Percentiles rank a stretch among this genome's conserved stretches.
These are phyloP conservation scores for Chloebia gouldiae DNA, from an alignment of 2,113 vertebrate species.

Conservation along the genomic window DNA sequence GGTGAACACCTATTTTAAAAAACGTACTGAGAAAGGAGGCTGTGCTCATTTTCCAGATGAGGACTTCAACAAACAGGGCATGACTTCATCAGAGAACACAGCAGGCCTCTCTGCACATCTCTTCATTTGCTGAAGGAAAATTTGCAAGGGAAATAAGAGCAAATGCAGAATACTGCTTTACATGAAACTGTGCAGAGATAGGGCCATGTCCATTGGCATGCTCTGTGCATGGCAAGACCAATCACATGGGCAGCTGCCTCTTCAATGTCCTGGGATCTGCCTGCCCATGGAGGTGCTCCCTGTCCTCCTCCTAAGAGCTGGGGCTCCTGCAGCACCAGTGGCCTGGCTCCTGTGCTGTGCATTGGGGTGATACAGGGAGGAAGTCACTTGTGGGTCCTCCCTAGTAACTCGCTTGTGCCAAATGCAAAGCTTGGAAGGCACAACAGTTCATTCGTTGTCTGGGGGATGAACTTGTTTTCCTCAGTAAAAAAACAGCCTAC, in stretches of 20 bases:
- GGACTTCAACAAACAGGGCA: neutral
- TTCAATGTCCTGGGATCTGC: neutral
- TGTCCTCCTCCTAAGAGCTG: neutral
- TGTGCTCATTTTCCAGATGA: neutral
- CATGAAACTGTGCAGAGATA: neutral
- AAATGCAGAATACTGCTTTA: neutral
- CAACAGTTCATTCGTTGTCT: neutral
- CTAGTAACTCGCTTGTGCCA: neutral
- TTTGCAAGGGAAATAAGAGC: neutral
- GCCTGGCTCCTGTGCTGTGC: neutral
- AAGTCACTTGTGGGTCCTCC: neutral
- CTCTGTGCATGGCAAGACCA: neutral
- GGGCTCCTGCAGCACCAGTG: neutral
- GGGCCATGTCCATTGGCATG: rapidly evolving
- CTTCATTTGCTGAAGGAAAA: neutral
- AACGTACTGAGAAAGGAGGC: neutral
- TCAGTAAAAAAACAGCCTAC: neutral
- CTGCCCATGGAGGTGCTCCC: neutral
- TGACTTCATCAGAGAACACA: neutral
- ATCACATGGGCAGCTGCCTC: rapidly evolving
- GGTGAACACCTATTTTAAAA: neutral
- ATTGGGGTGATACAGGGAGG: neutral
- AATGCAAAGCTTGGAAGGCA: neutral
- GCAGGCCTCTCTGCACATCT: neutral
- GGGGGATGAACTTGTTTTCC: neutral